A percentile compares a stretch with the other conserved stretches of the same genome.
These are phyloP conservation scores for Dicyrtomina minuta DNA, from an alignment of 2,888 invertebrate species.

Conservation along the genomic window DNA sequence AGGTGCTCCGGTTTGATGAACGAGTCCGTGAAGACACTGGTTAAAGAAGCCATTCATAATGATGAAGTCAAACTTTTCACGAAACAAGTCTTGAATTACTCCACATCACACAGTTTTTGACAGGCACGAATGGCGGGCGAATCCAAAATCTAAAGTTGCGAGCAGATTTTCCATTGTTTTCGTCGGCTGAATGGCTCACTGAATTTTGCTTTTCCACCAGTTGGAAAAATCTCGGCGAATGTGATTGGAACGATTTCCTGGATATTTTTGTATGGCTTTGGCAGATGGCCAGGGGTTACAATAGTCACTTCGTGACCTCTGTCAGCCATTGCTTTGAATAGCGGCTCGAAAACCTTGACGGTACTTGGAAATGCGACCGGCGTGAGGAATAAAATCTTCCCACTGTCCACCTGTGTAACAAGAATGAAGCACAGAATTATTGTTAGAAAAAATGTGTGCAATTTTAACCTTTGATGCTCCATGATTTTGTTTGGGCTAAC, in stretches of 20 bases:
- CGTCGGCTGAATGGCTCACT: too few species aligned
- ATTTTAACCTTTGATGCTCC: too few species aligned
- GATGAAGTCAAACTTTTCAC: constrained; percentile 59
- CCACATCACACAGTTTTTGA: neutral
- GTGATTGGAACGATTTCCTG: neutral
- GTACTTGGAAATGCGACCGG: constrained; percentile 29
- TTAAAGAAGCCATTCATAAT: constrained; percentile 25
- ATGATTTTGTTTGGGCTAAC: too few species aligned
- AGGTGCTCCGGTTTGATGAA: constrained; percentile 22
- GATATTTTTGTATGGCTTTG: neutral
- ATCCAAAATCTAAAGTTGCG: too few species aligned
- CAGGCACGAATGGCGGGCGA: too few species aligned
- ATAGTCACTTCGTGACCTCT: neutral
- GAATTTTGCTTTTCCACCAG: too few species aligned
- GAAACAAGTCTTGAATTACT: constrained; percentile 58
- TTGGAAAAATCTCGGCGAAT: neutral
- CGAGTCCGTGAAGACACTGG: constrained; percentile 27
- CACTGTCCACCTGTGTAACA: neutral
- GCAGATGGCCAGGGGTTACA: too few species aligned
- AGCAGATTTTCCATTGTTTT: neutral
- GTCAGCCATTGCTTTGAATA: constrained; percentile 26
- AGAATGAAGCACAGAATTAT: neutral
- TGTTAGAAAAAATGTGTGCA: too few species aligned
- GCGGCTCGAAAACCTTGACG: constrained; percentile 27
- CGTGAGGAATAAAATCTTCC: constrained; percentile 30